Conservation (phyloP, 2,888 invertebrate species). For the Lottia gigantea region DNA sequence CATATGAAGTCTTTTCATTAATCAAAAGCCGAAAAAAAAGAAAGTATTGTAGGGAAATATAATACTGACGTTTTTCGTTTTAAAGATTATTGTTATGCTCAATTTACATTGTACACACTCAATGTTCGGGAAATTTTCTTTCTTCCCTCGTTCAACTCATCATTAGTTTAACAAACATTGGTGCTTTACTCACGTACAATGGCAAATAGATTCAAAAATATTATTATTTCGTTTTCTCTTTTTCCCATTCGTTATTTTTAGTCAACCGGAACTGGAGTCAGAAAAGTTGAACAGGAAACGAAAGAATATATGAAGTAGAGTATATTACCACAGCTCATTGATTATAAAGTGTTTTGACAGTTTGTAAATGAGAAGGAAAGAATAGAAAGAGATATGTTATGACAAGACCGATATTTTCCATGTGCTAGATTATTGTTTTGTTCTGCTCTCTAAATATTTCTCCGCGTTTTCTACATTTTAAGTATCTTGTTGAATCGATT, state of each 20-base stretch:
- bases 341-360: conserved; percentile 4
- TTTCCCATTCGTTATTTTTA: conserved; percentile 2
- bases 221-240: not conserved
- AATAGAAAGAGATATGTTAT: not conserved
- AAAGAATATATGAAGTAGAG: not conserved
- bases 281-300: conserved; percentile 6
- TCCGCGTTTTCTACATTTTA: not conserved
- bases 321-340: not conserved
- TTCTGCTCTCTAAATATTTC: conserved; percentile 4
- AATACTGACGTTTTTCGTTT: no score
- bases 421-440: not conserved
- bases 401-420: conserved; percentile 1
- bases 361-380: not conserved
- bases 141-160: no score
- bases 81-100: no score
- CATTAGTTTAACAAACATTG: no score
- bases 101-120: no score
- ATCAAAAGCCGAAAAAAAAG: no score
- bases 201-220: conserved; percentile 7
- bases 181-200: not conserved
- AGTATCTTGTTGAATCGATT: not conserved
- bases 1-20: no score
- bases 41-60: no score
- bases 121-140: no score
- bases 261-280: conserved; percentile 3